Percentiles rank a stretch among this genome's conserved stretches.
Conservation (phyloP, 2,113 vertebrate genomes). For the Forbesichthys agassizii region DNA sequence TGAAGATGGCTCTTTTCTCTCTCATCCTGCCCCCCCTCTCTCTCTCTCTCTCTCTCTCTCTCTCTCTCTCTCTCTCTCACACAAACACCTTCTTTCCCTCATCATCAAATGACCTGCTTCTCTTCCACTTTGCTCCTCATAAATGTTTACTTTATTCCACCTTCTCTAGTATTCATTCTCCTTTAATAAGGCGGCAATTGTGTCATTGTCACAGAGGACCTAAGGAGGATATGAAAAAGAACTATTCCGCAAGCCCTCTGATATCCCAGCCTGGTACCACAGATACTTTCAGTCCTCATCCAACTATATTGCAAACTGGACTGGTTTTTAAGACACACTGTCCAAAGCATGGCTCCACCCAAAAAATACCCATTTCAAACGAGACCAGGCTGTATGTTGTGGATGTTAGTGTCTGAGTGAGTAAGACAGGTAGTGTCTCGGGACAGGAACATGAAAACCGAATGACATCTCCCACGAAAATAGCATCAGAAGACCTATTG, state of each 20-base stretch:
- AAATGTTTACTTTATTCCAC: background rate
- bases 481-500: slow-evolving; percentile 24
- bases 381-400: no score
- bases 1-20: slow-evolving; percentile 11
- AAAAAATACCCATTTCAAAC: background rate
- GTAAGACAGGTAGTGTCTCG: background rate
- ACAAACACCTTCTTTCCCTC: slow-evolving; percentile 18
- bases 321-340: no score
- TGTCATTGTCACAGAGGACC: background rate
- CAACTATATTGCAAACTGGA: no score
- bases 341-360: no score
- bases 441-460: slow-evolving; percentile 18
- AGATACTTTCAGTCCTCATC: slow-evolving; percentile 2
- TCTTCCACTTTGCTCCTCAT: no score
- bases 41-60: slow-evolving; percentile 32
- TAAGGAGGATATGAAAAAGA: background rate
- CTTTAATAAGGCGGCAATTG: background rate
- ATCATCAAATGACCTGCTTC: background rate
- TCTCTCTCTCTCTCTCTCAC: slow-evolving; percentile 32
- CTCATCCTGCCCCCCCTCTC: background rate
- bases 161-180: background rate
- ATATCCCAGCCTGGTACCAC: background rate
- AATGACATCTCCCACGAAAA: slow-evolving; percentile 28
- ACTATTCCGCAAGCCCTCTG: background rate
- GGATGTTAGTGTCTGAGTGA: no score